Evolutionary conservation across 2,888 invertebrate species (phyloP).

Genomic region (Scaeva pyrastri): DNA sequence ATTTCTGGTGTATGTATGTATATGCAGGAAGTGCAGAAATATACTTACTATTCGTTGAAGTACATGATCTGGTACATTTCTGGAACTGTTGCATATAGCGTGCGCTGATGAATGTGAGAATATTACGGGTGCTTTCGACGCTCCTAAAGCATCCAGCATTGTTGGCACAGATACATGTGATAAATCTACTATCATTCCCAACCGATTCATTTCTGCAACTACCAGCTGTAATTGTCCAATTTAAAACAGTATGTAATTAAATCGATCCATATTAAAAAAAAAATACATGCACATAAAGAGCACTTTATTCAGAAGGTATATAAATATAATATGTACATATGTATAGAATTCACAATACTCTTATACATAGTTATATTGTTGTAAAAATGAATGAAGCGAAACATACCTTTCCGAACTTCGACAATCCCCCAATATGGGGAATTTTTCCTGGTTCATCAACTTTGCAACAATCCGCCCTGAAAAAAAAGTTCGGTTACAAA

Average conservation of each 20-base stretch:
- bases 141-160: conserved; percentile 91
- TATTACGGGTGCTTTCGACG: conserved; percentile 92
- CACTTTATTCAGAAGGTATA: neutral
- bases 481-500: conserved; percentile 26
- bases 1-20: too few relatives aligned
- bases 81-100: conserved; percentile 91
- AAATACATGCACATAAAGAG: conserved; percentile 5
- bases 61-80: conserved; percentile 92
- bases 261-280: conserved; percentile 1
- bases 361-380: neutral
- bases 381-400: neutral
- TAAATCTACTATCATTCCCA: conserved; percentile 94
- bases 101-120: conserved; percentile 94
- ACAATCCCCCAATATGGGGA: conserved; percentile 86
- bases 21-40: neutral
- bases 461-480: conserved; percentile 88
- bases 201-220: conserved; percentile 93
- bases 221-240: conserved; percentile 86
- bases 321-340: neutral
- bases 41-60: conserved; percentile 87
- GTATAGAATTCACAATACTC: neutral
- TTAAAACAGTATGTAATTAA: conserved; percentile 14
- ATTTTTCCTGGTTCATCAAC: conserved; percentile 86
- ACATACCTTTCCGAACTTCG: conserved; percentile 87
- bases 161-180: conserved; percentile 92